These are phyloP conservation scores for Orthosia gothica DNA, from an alignment of 2,888 invertebrate species.

Conservation along the genomic window DNA sequence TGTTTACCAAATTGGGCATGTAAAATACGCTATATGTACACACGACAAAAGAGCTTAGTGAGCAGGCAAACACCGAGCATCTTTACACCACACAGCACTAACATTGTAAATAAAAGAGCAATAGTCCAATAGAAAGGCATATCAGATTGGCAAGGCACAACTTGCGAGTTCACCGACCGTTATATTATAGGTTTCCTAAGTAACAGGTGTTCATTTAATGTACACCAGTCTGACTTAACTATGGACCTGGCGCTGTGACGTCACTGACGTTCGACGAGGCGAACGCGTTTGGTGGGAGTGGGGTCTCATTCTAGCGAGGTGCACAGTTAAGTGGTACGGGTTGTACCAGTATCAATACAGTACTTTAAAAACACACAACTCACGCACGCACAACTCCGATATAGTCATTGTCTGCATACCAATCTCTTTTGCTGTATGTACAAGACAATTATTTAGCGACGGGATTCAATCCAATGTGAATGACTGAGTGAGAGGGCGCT, in stretches of 20 bases:
- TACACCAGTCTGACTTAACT: too few species aligned
- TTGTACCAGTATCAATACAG: too few species aligned
- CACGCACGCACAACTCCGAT: slow-evolving; percentile 8
- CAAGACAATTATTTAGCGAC: slow-evolving; percentile 43
- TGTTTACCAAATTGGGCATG: slow-evolving; percentile 27
- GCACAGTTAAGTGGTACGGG: too few species aligned
- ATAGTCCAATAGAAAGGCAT: not conserved
- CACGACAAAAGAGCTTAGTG: slow-evolving; percentile 15
- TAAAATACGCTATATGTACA: slow-evolving; percentile 27
- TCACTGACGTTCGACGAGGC: too few species aligned
- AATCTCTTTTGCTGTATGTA: slow-evolving; percentile 24
- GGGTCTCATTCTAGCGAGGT: too few species aligned
- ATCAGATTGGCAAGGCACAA: not conserved
- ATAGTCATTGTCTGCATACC: slow-evolving; percentile 24
- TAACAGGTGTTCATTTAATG: too few species aligned
- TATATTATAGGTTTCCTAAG: not conserved
- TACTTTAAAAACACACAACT: too few species aligned
- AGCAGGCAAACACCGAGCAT: slow-evolving; percentile 17
- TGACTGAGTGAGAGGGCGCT: slow-evolving; percentile 10
- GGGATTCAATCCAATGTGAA: slow-evolving; percentile 23
- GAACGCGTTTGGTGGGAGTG: too few species aligned
- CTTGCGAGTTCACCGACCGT: not conserved
- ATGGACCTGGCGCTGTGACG: too few species aligned
- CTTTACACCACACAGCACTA: not conserved
- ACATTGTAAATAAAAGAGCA: not conserved